Conservation (phyloP, 35 echinoderm and acorn worm species). For the Ophiothrix spiculata region DNA sequence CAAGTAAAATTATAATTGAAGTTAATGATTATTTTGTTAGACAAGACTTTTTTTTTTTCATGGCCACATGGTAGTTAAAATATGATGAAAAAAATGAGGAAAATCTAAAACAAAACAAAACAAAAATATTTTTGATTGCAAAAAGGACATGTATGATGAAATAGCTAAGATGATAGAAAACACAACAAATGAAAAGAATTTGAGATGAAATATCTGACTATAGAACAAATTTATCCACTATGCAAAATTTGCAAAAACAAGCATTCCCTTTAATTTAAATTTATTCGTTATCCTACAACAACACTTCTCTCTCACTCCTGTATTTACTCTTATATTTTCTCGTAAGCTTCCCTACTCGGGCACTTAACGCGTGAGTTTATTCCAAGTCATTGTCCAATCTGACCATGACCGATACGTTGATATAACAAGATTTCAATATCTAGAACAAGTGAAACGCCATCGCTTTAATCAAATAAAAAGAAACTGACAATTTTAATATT, state of each 20-base stretch:
- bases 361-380: too few relatives aligned
- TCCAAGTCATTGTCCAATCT: neutral
- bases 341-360: neutral
- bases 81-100: too few relatives aligned
- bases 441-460: neutral
- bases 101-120: too few relatives aligned
- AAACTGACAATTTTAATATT: neutral
- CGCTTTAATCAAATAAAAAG: neutral
- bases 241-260: neutral
- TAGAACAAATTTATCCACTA: too few relatives aligned
- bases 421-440: neutral
- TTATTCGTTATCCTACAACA: neutral
- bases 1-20: too few relatives aligned
- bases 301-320: neutral
- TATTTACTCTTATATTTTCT: neutral
- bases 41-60: too few relatives aligned
- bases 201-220: too few relatives aligned
- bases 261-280: neutral
- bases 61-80: too few relatives aligned
- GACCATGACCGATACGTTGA: neutral
- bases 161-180: neutral
- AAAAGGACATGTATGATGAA: neutral
- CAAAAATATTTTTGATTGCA: neutral
- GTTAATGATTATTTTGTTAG: too few relatives aligned
- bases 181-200: neutral